Percentiles rank a stretch among this genome's conserved stretches.
These are phyloP conservation scores for Eristalis arbustorum DNA, from an alignment of 2,888 invertebrate genomes.

Conservation along the genomic window DNA sequence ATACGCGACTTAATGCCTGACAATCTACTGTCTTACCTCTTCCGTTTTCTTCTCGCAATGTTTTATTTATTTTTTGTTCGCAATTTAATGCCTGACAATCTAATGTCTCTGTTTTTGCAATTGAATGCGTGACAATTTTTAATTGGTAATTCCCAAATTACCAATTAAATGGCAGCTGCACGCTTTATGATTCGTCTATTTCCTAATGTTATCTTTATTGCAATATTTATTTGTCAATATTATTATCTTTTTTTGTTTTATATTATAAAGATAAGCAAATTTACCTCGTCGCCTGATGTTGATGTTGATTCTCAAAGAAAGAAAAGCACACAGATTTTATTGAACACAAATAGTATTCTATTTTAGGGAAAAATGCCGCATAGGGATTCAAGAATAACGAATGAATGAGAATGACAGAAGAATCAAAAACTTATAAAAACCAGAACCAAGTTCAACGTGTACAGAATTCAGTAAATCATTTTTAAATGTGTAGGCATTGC, in stretches of 20 bases:
- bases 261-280: background rate
- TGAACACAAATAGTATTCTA: background rate
- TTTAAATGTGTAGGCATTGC: background rate
- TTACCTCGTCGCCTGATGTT: constrained; percentile 1
- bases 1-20: constrained; percentile 18
- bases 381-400: background rate
- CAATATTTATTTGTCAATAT: too few relatives aligned
- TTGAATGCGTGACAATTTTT: background rate
- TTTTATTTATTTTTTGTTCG: too few relatives aligned
- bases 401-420: background rate
- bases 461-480: background rate
- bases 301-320: background rate
- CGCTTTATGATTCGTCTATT: background rate
- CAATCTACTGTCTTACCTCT: background rate
- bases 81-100: constrained; percentile 11
- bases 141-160: background rate
- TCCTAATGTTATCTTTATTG: too few relatives aligned
- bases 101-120: too few relatives aligned
- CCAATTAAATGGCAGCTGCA: background rate
- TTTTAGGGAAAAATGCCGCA: background rate
- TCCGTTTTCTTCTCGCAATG: constrained; percentile 5
- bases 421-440: background rate
- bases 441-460: background rate
- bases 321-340: background rate
- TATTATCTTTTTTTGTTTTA: background rate